Percentiles rank a stretch among this genome's conserved stretches.
phyloP scores from a whole-genome alignment of 2,888 invertebrate genomes.

The Parnassius orleans region DNA sequence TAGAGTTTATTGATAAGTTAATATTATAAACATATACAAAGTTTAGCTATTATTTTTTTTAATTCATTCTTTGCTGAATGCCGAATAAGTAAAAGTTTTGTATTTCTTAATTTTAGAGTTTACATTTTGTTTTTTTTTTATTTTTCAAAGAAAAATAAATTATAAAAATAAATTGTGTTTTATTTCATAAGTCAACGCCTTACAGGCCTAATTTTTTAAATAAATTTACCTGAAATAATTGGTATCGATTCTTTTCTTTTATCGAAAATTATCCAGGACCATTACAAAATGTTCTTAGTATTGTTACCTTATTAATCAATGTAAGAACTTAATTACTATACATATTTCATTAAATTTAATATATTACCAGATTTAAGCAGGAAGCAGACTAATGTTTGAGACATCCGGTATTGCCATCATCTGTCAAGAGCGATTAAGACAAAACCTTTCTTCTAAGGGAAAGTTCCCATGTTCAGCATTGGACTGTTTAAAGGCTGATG shows the following conservation, averaged over 20 bases:
- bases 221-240: not conserved
- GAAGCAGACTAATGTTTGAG: no score
- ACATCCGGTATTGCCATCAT: no score
- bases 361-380: no score
- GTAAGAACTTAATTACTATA: no score
- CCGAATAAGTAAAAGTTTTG: constrained; percentile 60
- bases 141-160: constrained; percentile 76
- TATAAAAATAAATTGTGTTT: constrained; percentile 45
- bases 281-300: no score
- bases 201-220: not conserved
- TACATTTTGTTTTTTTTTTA: constrained; percentile 75
- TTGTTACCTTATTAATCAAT: not conserved
- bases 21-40: constrained; percentile 66
- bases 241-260: not conserved
- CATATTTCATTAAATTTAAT: no score
- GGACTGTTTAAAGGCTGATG: no score
- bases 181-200: constrained; percentile 30
- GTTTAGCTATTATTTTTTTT: constrained; percentile 63
- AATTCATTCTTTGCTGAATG: constrained; percentile 56
- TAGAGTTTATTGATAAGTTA: constrained; percentile 74
- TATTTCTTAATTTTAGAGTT: constrained; percentile 72
- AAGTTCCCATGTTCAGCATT: no score
- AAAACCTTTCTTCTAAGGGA: no score
- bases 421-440: no score
- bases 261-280: no score